phyloP scores from a whole-genome alignment of 1,140 invertebrate species.

The Spodoptera litura region DNA sequence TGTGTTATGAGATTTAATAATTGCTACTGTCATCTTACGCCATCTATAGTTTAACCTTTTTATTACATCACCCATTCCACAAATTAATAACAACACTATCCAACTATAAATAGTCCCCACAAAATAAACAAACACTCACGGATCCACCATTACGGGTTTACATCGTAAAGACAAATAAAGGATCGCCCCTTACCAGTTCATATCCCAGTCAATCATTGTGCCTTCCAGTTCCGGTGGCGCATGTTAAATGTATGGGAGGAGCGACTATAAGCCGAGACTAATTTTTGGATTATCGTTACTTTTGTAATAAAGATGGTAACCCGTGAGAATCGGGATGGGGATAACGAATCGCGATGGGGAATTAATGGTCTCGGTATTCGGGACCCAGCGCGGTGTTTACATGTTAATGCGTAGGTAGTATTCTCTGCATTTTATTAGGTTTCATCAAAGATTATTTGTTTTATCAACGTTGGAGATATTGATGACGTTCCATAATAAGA shows the following conservation, averaged over 20 bases:
- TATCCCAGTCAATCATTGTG: constrained; percentile 71
- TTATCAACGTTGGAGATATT: too few species aligned
- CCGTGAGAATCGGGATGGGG: constrained; percentile 4
- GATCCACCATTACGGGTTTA: constrained; percentile 4
- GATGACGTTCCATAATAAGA: too few species aligned
- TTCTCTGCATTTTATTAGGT: too few species aligned
- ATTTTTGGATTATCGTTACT: constrained; percentile 29
- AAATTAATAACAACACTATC: neutral
- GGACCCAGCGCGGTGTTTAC: neutral
- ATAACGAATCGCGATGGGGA: neutral
- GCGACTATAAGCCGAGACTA: constrained; percentile 13
- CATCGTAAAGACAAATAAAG: constrained; percentile 19
- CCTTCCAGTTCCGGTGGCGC: constrained; percentile 22
- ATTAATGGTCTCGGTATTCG: neutral
- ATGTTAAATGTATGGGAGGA: constrained; percentile 19
- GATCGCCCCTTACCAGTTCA: constrained; percentile 50
- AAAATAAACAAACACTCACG: constrained; percentile 6
- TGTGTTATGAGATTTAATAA: too few species aligned
- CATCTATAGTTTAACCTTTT: too few species aligned
- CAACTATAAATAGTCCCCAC: neutral
- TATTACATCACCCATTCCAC: too few species aligned
- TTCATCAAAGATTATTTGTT: too few species aligned
- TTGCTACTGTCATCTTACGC: too few species aligned
- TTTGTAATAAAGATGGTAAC: constrained; percentile 12
- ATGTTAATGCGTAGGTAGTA: neutral